A percentile compares a stretch with the other conserved stretches of the same genome.
These are phyloP conservation scores for Melopsittacus undulatus DNA, from an alignment of 2,797 vertebrate genomes.

Conservation along the genomic window DNA sequence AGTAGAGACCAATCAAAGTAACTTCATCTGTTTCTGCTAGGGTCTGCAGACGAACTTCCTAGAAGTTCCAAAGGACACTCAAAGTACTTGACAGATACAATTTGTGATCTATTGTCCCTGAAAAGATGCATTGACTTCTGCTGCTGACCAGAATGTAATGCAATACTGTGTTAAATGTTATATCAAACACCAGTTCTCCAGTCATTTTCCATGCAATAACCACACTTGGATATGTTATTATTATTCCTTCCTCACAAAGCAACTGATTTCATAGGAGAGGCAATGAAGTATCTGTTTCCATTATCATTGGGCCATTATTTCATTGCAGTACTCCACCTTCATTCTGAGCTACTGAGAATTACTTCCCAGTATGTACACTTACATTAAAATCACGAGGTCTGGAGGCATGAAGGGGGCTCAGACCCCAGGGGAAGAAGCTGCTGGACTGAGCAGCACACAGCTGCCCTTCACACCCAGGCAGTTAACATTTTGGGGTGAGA, in stretches of 20 bases:
- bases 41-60: not conserved
- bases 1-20: not conserved
- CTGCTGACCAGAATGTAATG: not conserved
- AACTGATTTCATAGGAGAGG: not conserved
- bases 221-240: not conserved
- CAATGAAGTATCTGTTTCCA: not conserved
- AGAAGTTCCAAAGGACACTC: not conserved
- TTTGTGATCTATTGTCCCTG: not conserved
- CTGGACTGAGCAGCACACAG: not conserved
- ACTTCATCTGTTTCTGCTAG: not conserved
- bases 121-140: not conserved
- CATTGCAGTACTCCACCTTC: constrained; percentile 5
- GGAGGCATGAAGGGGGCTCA: not conserved
- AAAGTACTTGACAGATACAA: not conserved
- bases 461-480: not conserved
- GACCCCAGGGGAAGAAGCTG: not conserved
- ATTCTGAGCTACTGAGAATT: not conserved
- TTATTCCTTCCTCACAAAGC: not conserved
- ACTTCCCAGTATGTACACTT: not conserved
- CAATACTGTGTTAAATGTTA: not conserved
- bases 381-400: not conserved
- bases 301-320: constrained; percentile 1
- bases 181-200: not conserved
- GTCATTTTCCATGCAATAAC: not conserved
- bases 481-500: not conserved